phyloP scores from a whole-genome alignment of 1,140 invertebrate species.

The Gerris buenoi region DNA sequence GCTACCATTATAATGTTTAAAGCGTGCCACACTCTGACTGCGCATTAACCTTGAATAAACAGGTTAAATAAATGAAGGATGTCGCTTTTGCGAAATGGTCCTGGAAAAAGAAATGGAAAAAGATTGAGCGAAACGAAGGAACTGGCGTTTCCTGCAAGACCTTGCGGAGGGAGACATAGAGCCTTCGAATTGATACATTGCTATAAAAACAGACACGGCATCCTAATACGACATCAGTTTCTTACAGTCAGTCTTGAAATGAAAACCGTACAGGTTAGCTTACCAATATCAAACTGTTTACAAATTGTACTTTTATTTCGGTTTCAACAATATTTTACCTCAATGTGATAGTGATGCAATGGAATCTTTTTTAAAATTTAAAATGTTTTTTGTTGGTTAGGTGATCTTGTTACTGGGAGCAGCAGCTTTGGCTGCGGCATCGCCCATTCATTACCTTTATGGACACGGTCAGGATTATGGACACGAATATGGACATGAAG shows the following conservation, averaged over 20 bases:
- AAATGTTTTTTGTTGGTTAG: neutral
- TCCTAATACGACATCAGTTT: no score
- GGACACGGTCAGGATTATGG: neutral
- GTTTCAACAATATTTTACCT: no score
- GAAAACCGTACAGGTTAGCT: no score
- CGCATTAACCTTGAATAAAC: no score
- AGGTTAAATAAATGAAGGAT: neutral
- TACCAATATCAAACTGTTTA: no score
- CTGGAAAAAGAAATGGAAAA: neutral
- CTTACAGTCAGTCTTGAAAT: no score
- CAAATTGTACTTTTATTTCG: no score
- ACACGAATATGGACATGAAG: neutral
- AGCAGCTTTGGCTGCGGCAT: neutral
- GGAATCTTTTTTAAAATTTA: no score
- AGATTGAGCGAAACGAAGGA: neutral
- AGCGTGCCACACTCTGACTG: no score
- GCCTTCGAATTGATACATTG: neutral
- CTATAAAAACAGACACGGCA: no score
- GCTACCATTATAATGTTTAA: no score
- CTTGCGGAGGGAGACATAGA: neutral
- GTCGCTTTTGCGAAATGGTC: neutral
- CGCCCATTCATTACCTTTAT: neutral
- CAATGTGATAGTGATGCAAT: no score
- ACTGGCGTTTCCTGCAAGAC: neutral
- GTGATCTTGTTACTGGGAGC: neutral